Conservation (phyloP, 1,140 invertebrate species). For the Zaprionus capensis region DNA sequence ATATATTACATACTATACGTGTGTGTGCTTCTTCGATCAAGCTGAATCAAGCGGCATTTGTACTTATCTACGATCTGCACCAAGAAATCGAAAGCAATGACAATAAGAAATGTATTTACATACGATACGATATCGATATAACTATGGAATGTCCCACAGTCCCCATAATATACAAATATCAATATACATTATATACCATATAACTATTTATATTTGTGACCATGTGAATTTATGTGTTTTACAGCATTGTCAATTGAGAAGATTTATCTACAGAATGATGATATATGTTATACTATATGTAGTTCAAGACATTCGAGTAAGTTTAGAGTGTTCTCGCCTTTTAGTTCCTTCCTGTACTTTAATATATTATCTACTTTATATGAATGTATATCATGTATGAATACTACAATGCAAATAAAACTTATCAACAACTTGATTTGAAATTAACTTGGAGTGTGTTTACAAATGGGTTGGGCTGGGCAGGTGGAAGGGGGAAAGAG, state of each 20-base stretch:
- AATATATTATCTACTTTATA: slow-evolving; percentile 20
- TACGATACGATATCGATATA: slow-evolving; percentile 10
- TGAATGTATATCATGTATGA: slow-evolving; percentile 27
- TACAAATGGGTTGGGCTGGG: not conserved
- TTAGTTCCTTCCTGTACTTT: slow-evolving; percentile 36
- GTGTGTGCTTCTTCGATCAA: slow-evolving; percentile 31
- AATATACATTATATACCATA: slow-evolving; percentile 20
- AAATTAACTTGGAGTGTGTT: not conserved
- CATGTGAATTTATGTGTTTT: slow-evolving; percentile 59
- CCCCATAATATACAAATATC: slow-evolving; percentile 5
- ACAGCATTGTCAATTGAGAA: slow-evolving; percentile 32
- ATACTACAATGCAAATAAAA: slow-evolving; percentile 30
- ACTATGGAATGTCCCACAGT: slow-evolving; percentile 6
- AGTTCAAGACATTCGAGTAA: slow-evolving; percentile 12
- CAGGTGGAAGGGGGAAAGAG: no score
- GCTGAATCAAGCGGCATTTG: slow-evolving; percentile 36
- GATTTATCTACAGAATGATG: not conserved
- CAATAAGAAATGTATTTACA: slow-evolving; percentile 46
- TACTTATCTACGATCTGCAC: slow-evolving; percentile 41
- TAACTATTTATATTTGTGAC: slow-evolving; percentile 34
- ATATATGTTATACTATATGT: not conserved
- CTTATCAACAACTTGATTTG: slow-evolving; percentile 1
- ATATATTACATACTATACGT: slow-evolving; percentile 14
- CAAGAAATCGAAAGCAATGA: slow-evolving; percentile 36
- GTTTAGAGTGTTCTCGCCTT: slow-evolving; percentile 7